phyloP scores from a whole-genome alignment of 2,113 vertebrate genomes.

The Microtus montanus region DNA sequence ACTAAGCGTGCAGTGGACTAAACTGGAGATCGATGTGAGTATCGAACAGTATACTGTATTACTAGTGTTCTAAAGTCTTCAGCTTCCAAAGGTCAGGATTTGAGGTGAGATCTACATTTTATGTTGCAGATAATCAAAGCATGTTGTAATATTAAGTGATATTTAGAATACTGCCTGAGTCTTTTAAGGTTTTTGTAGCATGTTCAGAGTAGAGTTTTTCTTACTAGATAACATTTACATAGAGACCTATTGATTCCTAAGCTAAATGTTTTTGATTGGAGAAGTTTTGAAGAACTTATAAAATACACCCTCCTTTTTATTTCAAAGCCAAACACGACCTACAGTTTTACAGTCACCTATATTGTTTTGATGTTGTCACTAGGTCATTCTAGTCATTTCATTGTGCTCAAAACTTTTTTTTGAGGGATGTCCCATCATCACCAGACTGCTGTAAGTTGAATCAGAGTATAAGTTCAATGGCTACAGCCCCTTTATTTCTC shows the following conservation, averaged over 20 bases:
- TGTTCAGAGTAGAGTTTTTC: background rate
- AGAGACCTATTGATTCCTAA: slow-evolving; percentile 19
- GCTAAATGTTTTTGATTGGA: slow-evolving; percentile 10
- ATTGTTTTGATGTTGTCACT: slow-evolving; percentile 24
- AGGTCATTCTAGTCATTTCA: slow-evolving; percentile 30
- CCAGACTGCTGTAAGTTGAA: background rate
- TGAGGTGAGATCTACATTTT: slow-evolving; percentile 27
- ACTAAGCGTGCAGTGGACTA: background rate
- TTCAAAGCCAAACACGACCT: slow-evolving; percentile 2
- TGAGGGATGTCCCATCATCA: background rate
- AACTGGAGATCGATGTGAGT: background rate
- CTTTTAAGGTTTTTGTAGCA: background rate
- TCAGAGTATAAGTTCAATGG: background rate
- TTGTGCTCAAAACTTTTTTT: slow-evolving; percentile 27
- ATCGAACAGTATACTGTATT: background rate
- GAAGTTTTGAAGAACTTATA: background rate
- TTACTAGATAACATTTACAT: slow-evolving; percentile 7
- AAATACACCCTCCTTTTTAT: background rate
- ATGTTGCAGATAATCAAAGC: slow-evolving; percentile 8
- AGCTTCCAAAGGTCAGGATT: slow-evolving; percentile 20
- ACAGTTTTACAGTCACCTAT: background rate
- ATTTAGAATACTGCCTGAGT: slow-evolving; percentile 15
- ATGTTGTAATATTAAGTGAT: background rate
- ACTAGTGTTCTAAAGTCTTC: background rate
- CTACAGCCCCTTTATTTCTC: background rate